These are phyloP conservation scores for Rhinatrema bivittatum DNA, from an alignment of 2,797 vertebrate species.

Conservation along the genomic window DNA sequence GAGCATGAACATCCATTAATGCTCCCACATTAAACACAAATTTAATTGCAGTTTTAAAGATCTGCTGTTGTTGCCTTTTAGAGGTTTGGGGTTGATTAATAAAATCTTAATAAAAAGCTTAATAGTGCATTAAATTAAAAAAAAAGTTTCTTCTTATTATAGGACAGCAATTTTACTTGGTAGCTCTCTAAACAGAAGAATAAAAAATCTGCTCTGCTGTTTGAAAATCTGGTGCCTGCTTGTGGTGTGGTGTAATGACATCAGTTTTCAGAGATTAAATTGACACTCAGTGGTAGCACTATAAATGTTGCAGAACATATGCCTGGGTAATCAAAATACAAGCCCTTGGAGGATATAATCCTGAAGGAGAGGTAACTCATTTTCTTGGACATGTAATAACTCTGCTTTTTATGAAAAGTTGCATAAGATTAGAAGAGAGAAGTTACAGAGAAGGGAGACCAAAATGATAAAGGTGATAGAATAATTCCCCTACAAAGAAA, in stretches of 20 bases:
- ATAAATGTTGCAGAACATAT: neutral
- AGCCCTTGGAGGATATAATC: too few relatives aligned
- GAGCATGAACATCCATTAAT: constrained; percentile 41
- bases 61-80: constrained; percentile 41
- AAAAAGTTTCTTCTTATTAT: constrained; percentile 24
- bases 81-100: constrained; percentile 41
- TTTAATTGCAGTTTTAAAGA: constrained; percentile 43
- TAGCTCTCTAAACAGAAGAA: constrained; percentile 30
- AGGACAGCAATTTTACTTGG: constrained; percentile 10
- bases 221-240: constrained; percentile 17
- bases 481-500: too few relatives aligned
- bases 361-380: too few relatives aligned
- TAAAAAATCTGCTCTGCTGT: constrained; percentile 6
- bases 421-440: too few relatives aligned
- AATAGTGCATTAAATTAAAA: constrained; percentile 40
- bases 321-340: neutral
- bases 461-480: too few relatives aligned
- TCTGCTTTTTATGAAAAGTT: too few relatives aligned
- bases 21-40: constrained; percentile 39
- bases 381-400: too few relatives aligned
- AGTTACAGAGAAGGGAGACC: too few relatives aligned
- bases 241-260: constrained; percentile 4
- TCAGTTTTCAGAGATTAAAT: constrained; percentile 8
- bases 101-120: constrained; percentile 44
- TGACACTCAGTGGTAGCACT: neutral